Conservation (phyloP, 2,888 invertebrate genomes). For the Drosophila picticornis region DNA sequence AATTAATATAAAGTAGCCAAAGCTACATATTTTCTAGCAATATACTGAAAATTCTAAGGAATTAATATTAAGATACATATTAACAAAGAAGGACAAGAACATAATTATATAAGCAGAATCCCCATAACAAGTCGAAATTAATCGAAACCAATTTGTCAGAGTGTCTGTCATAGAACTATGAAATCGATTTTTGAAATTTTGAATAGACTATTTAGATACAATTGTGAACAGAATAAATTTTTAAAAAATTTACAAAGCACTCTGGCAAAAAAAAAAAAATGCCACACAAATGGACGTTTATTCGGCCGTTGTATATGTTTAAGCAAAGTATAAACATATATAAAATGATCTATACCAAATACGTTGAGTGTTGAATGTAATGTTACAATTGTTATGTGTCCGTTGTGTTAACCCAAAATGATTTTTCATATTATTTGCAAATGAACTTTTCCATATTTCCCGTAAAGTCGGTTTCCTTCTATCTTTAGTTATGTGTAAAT, state of each 20-base stretch:
- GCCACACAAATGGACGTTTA: neutral
- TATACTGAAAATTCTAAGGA: conserved; percentile 45
- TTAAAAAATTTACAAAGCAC: neutral
- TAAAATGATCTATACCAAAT: conserved; percentile 6
- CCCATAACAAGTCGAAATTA: neutral
- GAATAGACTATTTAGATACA: neutral
- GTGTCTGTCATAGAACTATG: conserved; percentile 9
- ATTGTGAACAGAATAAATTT: neutral
- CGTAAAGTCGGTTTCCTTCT: conserved; percentile 20
- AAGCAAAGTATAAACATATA: conserved; percentile 1
- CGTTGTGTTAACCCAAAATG: conserved; percentile 14
- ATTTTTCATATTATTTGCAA: conserved; percentile 70
- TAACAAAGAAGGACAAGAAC: neutral
- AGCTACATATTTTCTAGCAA: conserved; percentile 70
- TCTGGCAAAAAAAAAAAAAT: conserved; percentile 9
- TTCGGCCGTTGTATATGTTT: neutral
- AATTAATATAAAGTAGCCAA: conserved; percentile 40
- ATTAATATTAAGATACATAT: conserved; percentile 9
- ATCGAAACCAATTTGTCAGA: conserved; percentile 20
- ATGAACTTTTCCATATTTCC: conserved; percentile 57
- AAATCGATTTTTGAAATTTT: neutral
- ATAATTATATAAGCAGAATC: conserved; percentile 4
- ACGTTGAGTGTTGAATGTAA: conserved; percentile 52
- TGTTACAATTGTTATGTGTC: conserved; percentile 43
- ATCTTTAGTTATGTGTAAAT: conserved; percentile 63